Conservation (phyloP, 2,888 invertebrate species). For the Tyria jacobaeae region DNA sequence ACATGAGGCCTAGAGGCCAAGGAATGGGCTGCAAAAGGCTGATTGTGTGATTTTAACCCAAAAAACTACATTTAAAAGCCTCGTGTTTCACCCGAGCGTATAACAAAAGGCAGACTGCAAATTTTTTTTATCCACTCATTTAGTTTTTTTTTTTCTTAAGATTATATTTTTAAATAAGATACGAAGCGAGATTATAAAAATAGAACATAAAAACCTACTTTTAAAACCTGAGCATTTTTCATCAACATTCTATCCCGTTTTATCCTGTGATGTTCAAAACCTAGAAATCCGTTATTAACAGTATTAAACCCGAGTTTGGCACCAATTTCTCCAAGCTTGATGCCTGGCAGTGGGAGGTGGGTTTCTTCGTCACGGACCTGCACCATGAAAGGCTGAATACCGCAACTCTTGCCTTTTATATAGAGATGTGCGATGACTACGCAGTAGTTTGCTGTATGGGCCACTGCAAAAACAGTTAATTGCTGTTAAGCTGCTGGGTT, state of each 20-base stretch:
- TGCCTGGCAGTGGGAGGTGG: slow-evolving; percentile 94
- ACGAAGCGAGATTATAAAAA: too few relatives aligned
- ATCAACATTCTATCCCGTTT: slow-evolving; percentile 96
- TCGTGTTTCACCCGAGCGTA: too few relatives aligned
- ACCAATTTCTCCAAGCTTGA: slow-evolving; percentile 97
- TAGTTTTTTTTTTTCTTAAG: too few relatives aligned
- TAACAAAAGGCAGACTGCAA: too few relatives aligned
- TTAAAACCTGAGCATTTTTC: slow-evolving; percentile 94
- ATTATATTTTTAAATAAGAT: too few relatives aligned
- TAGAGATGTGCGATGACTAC: slow-evolving; percentile 96
- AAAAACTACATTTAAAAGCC: too few relatives aligned
- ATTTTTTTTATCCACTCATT: too few relatives aligned
- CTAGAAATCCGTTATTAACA: slow-evolving; percentile 97
- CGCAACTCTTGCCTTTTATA: slow-evolving; percentile 92
- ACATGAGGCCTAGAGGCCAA: too few relatives aligned
- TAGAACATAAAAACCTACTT: slow-evolving; percentile 65
- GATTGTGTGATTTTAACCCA: too few relatives aligned
- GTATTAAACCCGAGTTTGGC: slow-evolving; percentile 96
- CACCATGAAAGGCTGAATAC: slow-evolving; percentile 96
- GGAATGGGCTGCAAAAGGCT: too few relatives aligned
- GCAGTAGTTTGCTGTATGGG: slow-evolving; percentile 96
- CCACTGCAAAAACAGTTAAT: slow-evolving; percentile 88
- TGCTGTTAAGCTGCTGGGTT: not conserved
- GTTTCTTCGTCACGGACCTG: slow-evolving; percentile 96
- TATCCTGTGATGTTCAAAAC: slow-evolving; percentile 94